Evolutionary conservation across 2,888 invertebrate genomes (phyloP), one percentile per base, ranked within the genome.

Genomic region (Allygus modestus): DNA sequence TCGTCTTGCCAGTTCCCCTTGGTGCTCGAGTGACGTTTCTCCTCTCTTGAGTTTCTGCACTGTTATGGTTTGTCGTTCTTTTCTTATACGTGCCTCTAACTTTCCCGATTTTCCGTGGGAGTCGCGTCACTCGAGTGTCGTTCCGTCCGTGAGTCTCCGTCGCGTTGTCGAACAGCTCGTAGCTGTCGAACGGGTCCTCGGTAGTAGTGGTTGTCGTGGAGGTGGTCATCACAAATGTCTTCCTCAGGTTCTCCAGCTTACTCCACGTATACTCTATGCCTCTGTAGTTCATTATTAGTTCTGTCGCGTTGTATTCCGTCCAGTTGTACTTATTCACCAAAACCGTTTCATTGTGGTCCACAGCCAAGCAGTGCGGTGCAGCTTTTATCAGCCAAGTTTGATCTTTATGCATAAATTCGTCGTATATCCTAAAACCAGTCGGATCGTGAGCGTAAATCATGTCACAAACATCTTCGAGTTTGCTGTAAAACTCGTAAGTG

Each of bases 401-500:
- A 28, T 77, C 77, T 77, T 51, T 77, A 17, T 77, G 77, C 77
- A 77, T 77, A 28, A 77, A 77, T 28, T 77, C 77, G 31, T 77
- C 77, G 51, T 77, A 77, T 5, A 77, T 77, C 46, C 77, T 77
- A 51, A 77, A 77, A 43, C 77, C 77, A 15, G 1, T 77, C 0
- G 43, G 41, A 77, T 77, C 77, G 51, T 77, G 51, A 9, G 77
- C 37, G 5, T 77, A 37, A 28, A 77, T 77, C 77, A 77, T 77
- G 1, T 77, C 43, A 77, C 77, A 77, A 51, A 77, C 51, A 23
- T 77, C 77, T 28, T 77, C 77, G 1, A 77, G 46, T 28, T 77
- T 77, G 77, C 77, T 77, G 31, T 77, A 77, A 46, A 77, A 77
- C 17, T 77, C 77, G 28, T 77, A 77, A 12, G 77, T 77, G 51